Evolutionary conservation across 2,797 vertebrate species (phyloP).

Genomic region (Mycteria americana): DNA sequence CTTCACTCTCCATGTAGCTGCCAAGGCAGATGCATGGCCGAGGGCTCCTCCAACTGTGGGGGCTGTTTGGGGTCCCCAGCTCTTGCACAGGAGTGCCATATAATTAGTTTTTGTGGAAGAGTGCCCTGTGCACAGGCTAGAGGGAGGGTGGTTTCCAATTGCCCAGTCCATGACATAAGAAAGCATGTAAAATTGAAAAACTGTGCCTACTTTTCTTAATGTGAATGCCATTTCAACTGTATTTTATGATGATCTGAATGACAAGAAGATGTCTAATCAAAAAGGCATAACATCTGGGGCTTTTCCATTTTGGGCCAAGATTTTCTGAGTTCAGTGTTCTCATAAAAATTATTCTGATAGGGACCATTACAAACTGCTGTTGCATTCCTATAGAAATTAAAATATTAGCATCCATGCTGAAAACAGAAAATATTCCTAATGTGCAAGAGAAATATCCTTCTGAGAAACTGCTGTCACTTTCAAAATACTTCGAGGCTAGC

Average conservation of each 20-base stretch:
- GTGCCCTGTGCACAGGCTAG: neutral
- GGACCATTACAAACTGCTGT: neutral
- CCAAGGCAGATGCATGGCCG: neutral
- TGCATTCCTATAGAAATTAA: conserved; percentile 11
- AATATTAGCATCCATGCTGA: neutral
- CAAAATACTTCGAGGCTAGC: neutral
- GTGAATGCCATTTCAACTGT: neutral
- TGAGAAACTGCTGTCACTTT: neutral
- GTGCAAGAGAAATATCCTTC: conserved; percentile 14
- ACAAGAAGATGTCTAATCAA: neutral
- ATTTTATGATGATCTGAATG: neutral
- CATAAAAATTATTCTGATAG: neutral
- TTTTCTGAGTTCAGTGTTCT: conserved; percentile 25
- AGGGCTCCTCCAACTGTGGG: neutral
- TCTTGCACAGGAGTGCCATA: neutral
- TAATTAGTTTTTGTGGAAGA: neutral
- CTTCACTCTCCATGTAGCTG: neutral
- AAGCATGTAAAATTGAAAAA: neutral
- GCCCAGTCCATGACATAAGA: neutral
- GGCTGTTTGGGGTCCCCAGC: neutral
- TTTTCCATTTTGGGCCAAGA: neutral
- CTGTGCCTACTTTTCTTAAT: neutral
- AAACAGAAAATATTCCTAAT: conserved; percentile 31
- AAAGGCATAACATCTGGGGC: neutral
- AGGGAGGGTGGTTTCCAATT: neutral